Percentiles rank a stretch among this genome's conserved stretches.
Conservation (phyloP, 2,113 vertebrate species). For the Dicentrarchus labrax region DNA sequence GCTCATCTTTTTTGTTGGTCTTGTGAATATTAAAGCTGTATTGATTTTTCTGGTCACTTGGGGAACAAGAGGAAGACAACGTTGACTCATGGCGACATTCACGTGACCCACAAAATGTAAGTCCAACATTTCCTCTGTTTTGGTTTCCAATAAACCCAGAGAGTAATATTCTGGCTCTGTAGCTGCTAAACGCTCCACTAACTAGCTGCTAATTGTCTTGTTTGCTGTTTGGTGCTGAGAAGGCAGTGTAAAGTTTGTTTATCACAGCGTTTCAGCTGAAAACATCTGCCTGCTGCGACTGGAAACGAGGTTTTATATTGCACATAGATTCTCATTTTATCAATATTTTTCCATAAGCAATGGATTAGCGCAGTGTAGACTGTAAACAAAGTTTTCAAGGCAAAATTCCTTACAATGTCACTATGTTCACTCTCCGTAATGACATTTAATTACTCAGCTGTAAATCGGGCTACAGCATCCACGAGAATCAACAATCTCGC, state of each 20-base stretch:
- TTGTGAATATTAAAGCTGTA: constrained; percentile 7
- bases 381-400: background rate
- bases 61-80: background rate
- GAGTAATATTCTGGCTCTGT: background rate
- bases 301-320: background rate
- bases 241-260: background rate
- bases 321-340: no score
- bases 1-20: constrained; percentile 30
- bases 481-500: background rate
- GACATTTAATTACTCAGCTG: background rate
- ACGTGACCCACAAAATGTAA: background rate
- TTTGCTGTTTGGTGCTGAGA: background rate
- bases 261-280: background rate
- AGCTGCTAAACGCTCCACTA: background rate
- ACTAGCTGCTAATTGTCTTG: background rate
- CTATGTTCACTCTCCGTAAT: background rate
- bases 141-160: background rate
- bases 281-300: background rate
- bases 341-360: no score
- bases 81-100: background rate
- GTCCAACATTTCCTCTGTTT: background rate
- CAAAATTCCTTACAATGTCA: background rate
- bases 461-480: background rate
- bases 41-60: rapidly evolving
- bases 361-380: background rate